These are phyloP conservation scores for Euglossa dilemma DNA, from an alignment of 1,140 invertebrate genomes.

Conservation along the genomic window DNA sequence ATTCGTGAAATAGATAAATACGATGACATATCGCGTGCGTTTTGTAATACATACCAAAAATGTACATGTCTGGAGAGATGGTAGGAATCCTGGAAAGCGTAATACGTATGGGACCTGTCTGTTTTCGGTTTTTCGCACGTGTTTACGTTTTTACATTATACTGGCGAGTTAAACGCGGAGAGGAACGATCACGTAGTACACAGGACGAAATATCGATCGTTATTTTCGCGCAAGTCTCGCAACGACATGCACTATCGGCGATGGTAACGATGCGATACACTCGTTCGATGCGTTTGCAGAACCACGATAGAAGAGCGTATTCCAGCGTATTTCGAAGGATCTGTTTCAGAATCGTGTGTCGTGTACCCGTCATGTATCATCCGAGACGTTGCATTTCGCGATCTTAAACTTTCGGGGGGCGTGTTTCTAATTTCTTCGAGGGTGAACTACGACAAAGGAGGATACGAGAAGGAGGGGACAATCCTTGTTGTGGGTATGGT, in stretches of 20 bases:
- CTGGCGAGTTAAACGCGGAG: background rate
- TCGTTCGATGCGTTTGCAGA: background rate
- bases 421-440: background rate
- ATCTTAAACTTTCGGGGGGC: background rate
- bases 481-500: constrained; percentile 1
- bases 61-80: too few relatives aligned
- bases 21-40: too few relatives aligned
- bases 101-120: too few relatives aligned
- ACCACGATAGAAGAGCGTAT: background rate
- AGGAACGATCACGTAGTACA: background rate
- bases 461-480: background rate
- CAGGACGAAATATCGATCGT: constrained; percentile 42
- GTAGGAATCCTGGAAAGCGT: too few relatives aligned
- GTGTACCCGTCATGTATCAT: background rate
- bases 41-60: too few relatives aligned
- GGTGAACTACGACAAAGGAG: background rate
- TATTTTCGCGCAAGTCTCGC: constrained; percentile 44
- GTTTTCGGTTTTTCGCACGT: too few relatives aligned
- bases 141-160: too few relatives aligned
- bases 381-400: background rate
- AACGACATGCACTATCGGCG: background rate
- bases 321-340: too few relatives aligned
- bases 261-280: background rate
- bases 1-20: too few relatives aligned
- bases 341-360: background rate